phyloP scores from a whole-genome alignment of 2,113 vertebrate species.

The Ailuropoda melanoleuca region DNA sequence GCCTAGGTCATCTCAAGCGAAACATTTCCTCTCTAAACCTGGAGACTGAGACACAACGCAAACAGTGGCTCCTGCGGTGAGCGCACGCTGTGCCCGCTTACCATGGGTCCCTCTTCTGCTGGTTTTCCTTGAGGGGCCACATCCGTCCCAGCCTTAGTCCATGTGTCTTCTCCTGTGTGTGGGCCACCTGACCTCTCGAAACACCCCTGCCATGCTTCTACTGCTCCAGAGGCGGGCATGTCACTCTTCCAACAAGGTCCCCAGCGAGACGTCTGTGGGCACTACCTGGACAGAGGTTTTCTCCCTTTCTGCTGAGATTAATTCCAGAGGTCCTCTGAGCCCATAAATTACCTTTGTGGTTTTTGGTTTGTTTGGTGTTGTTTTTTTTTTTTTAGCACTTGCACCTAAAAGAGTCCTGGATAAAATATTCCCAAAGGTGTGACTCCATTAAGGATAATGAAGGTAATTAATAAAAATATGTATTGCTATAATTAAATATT shows the following conservation, averaged over 20 bases:
- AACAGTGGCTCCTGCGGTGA: neutral
- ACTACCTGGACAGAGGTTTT: neutral
- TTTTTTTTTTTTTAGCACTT: neutral
- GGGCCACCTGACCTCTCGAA: neutral
- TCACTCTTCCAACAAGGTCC: neutral
- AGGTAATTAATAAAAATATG: neutral
- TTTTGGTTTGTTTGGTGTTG: neutral
- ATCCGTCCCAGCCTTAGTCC: neutral
- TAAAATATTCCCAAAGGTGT: neutral
- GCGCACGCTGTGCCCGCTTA: rapidly evolving
- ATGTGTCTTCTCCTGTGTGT: neutral
- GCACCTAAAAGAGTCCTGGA: neutral
- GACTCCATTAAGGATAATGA: neutral
- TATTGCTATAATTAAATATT: neutral
- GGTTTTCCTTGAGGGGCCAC: neutral
- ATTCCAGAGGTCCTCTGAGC: neutral
- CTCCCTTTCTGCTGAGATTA: neutral
- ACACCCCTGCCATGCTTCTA: neutral
- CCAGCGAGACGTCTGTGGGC: too few species aligned
- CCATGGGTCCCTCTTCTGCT: neutral
- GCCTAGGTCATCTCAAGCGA: too few species aligned
- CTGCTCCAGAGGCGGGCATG: neutral
- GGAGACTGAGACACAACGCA: rapidly evolving
- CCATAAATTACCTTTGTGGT: neutral
- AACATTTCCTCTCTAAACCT: neutral